Conservation (phyloP, 1,140 invertebrate species). For the Caenorhabditis remanei region DNA sequence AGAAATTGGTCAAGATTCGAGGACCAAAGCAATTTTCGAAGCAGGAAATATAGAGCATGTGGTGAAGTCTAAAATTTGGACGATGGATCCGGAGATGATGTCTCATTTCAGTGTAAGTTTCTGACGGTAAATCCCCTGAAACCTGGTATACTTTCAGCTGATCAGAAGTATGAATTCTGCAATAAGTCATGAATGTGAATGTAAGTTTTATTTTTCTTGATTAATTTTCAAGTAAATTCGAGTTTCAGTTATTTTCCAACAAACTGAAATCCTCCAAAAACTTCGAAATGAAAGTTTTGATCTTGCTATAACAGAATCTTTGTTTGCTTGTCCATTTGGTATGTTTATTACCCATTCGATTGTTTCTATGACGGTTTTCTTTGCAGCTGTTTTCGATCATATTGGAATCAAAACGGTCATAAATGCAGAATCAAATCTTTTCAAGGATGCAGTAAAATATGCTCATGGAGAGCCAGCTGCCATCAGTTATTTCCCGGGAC, state of each 20-base stretch:
- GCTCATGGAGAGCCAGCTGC: slow-evolving; percentile 51
- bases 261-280: background rate
- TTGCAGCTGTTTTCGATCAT: slow-evolving; percentile 37
- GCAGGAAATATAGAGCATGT: background rate
- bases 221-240: too few species aligned
- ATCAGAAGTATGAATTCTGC: background rate
- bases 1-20: background rate
- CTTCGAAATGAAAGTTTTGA: slow-evolving; percentile 22
- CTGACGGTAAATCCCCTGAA: background rate
- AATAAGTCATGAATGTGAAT: slow-evolving; percentile 16
- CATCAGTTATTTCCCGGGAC: slow-evolving; percentile 34
- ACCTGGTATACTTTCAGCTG: background rate
- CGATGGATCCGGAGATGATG: slow-evolving; percentile 30
- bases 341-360: background rate
- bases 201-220: background rate
- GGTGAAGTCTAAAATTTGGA: background rate
- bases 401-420: slow-evolving; percentile 49
- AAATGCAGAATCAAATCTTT: slow-evolving; percentile 17
- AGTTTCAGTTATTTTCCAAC: slow-evolving; percentile 34
- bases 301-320: slow-evolving; percentile 33
- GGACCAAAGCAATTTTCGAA: background rate
- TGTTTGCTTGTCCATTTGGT: slow-evolving; percentile 31
- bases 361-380: background rate
- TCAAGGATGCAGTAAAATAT: slow-evolving; percentile 41
- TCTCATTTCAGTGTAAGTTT: background rate